These are phyloP conservation scores for Cairina moschata DNA, from an alignment of 2,113 vertebrate genomes.

Conservation along the genomic window DNA sequence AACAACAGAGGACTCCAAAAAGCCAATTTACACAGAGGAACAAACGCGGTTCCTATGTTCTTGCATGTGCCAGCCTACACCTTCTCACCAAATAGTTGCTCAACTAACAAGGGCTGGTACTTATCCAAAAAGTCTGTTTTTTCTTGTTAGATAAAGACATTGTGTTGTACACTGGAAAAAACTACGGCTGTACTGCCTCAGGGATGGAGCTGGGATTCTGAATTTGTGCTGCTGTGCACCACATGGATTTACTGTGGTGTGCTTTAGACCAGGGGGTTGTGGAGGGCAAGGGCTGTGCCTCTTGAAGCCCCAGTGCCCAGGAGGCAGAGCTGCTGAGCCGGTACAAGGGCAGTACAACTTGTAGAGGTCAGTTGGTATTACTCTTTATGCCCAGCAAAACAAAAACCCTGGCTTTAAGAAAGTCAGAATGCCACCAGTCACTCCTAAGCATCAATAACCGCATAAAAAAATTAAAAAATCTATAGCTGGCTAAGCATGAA, in stretches of 20 bases:
- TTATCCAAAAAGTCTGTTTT: background rate
- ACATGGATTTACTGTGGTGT: background rate
- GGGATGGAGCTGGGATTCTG: background rate
- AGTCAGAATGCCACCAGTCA: background rate
- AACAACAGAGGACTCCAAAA: background rate
- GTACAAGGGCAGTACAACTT: background rate
- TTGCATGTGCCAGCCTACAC: constrained; percentile 27
- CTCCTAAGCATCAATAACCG: background rate
- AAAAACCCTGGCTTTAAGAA: background rate
- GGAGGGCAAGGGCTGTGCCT: background rate
- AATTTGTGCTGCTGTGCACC: background rate
- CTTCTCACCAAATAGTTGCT: constrained; percentile 21
- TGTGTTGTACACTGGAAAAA: background rate
- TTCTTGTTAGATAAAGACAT: constrained; percentile 22
- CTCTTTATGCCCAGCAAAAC: background rate
- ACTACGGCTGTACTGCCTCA: background rate
- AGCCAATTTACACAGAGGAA: background rate
- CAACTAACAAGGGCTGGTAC: background rate
- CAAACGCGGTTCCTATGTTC: background rate
- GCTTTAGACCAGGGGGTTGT: accelerated
- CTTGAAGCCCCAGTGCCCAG: background rate
- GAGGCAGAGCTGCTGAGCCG: background rate
- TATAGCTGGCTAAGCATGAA: background rate
- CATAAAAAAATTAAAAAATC: background rate
- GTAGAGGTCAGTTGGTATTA: accelerated